Percentiles rank a stretch among this genome's conserved stretches.
These are phyloP conservation scores for Tolypeutes matacus DNA, from an alignment of 2,797 vertebrate genomes.

Conservation along the genomic window DNA sequence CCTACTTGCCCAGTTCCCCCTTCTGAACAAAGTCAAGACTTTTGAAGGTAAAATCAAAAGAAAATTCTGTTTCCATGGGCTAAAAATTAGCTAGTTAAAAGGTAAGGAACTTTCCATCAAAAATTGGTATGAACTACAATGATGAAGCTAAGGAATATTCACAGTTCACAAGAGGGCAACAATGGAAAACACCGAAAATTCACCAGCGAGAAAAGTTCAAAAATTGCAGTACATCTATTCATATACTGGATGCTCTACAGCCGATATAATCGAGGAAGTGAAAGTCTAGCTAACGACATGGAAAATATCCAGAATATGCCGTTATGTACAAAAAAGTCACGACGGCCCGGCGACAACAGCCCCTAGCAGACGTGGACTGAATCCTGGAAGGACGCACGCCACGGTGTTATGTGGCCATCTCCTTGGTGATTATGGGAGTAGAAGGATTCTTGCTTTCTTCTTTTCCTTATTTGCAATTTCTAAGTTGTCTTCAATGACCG, in stretches of 20 bases:
- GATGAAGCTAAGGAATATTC: not conserved
- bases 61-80: not conserved
- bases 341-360: not conserved
- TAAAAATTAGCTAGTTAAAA: not conserved
- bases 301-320: not conserved
- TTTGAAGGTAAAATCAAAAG: slow-evolving; percentile 1
- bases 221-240: not conserved
- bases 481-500: not conserved
- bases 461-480: not conserved
- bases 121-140: not conserved
- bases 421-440: not conserved
- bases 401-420: not conserved
- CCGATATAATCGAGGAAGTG: not conserved
- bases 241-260: not conserved
- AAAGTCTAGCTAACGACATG: not conserved
- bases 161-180: not conserved
- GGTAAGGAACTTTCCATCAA: not conserved
- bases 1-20: not conserved
- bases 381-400: not conserved
- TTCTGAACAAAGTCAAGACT: slow-evolving; percentile 24
- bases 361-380: not conserved
- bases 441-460: not conserved
- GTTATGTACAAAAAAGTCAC: not conserved
- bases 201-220: not conserved
- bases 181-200: not conserved